A percentile compares a stretch with the other conserved stretches of the same genome.
Evolutionary conservation across 2,888 invertebrate species (phyloP).

Genomic region (Drosophila demipolita): DNA sequence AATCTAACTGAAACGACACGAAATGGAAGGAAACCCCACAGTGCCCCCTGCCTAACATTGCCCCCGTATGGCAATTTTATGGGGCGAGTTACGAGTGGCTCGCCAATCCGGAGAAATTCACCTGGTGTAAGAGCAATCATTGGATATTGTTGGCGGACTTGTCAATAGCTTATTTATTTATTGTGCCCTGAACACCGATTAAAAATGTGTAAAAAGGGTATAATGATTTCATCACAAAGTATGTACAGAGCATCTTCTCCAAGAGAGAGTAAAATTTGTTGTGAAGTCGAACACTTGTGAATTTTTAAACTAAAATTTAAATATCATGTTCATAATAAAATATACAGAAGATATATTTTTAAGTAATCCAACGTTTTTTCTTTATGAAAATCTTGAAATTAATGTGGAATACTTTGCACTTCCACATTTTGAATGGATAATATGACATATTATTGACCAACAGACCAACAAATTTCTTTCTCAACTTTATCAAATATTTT

Average conservation of each 20-base stretch:
- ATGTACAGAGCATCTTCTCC: background rate
- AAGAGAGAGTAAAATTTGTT: background rate
- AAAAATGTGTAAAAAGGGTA: background rate
- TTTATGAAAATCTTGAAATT: background rate
- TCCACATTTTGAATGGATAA: too few species aligned
- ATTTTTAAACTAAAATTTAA: background rate
- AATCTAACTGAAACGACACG: slow-evolving; percentile 32
- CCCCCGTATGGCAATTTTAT: slow-evolving; percentile 35
- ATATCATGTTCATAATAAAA: background rate
- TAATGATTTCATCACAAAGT: background rate
- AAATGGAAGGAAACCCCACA: slow-evolving; percentile 24
- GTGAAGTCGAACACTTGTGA: background rate
- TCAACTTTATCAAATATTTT: too few species aligned
- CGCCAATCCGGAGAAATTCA: slow-evolving; percentile 14
- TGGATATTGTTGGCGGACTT: slow-evolving; percentile 36
- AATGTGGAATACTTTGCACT: too few species aligned
- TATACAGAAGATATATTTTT: background rate
- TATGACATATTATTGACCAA: too few species aligned
- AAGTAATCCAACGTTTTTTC: background rate
- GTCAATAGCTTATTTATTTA: slow-evolving; percentile 6
- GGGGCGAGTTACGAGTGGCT: background rate
- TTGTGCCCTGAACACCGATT: background rate
- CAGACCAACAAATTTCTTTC: too few species aligned
- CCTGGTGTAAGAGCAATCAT: slow-evolving; percentile 19
- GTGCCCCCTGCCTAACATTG: slow-evolving; percentile 5